These are phyloP conservation scores for Pristionchus mayeri DNA, from an alignment of 2,888 invertebrate genomes.

Conservation along the genomic window DNA sequence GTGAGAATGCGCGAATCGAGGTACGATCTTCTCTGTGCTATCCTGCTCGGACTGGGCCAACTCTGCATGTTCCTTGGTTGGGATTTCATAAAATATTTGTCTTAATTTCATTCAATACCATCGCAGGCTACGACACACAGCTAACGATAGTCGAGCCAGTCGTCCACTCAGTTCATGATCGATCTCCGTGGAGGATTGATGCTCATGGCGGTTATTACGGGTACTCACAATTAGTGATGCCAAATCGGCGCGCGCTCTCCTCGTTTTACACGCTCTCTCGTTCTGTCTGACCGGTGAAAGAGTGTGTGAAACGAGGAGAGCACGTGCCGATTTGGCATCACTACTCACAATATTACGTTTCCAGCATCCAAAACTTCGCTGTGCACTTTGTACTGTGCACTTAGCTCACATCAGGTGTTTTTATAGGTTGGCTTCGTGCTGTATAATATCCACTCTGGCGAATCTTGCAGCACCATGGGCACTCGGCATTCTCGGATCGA, in stretches of 20 bases:
- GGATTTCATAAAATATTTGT: too few relatives aligned
- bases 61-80: constrained; percentile 60
- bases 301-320: too few relatives aligned
- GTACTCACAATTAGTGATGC: constrained; percentile 50
- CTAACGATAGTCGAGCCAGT: constrained; percentile 62
- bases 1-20: constrained; percentile 13
- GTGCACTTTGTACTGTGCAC: too few relatives aligned
- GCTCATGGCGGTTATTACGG: constrained; percentile 63
- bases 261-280: too few relatives aligned
- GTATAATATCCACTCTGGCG: neutral
- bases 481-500: constrained; percentile 27
- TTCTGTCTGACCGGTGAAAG: too few relatives aligned
- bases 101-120: too few relatives aligned
- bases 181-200: constrained; percentile 54
- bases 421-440: neutral
- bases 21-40: constrained; percentile 55
- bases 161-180: constrained; percentile 63
- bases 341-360: too few relatives aligned
- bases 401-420: neutral
- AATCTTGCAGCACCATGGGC: constrained; percentile 33
- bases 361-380: too few relatives aligned
- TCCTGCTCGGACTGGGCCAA: too few relatives aligned
- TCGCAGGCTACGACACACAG: constrained; percentile 46
- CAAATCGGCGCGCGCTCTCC: too few relatives aligned
- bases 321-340: too few relatives aligned